A percentile compares a stretch with the other conserved stretches of the same genome.
These are phyloP conservation scores for Glaucopsyche alexis DNA, from an alignment of 2,888 invertebrate genomes.

Conservation along the genomic window DNA sequence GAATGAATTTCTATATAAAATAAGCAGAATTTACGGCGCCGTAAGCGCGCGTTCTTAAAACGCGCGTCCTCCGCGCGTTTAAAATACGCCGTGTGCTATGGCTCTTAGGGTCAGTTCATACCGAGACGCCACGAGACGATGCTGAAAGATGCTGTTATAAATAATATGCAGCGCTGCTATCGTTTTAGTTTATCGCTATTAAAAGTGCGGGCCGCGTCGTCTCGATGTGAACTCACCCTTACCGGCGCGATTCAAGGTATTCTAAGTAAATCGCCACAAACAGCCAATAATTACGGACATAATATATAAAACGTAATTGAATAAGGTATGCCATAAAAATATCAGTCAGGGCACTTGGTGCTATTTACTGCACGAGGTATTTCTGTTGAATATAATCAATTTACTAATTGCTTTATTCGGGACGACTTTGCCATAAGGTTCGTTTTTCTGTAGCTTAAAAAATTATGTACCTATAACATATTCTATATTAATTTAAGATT, in stretches of 20 bases:
- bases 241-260: conserved; percentile 63
- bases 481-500: neutral
- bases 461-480: neutral
- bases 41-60: too few relatives aligned
- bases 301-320: conserved; percentile 29
- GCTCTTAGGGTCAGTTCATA: too few relatives aligned
- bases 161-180: too few relatives aligned
- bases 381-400: conserved; percentile 14
- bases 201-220: too few relatives aligned
- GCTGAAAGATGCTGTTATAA: too few relatives aligned
- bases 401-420: conserved; percentile 2
- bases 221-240: conserved; percentile 36
- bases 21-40: too few relatives aligned
- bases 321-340: conserved; percentile 38
- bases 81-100: too few relatives aligned
- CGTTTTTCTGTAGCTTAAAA: neutral
- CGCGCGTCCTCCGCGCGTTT: too few relatives aligned
- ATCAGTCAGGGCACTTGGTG: conserved; percentile 18
- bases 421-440: neutral
- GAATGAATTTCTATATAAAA: too few relatives aligned
- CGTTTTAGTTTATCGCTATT: too few relatives aligned
- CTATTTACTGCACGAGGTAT: neutral
- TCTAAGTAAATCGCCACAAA: conserved; percentile 61
- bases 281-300: conserved; percentile 57
- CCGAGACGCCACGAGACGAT: too few relatives aligned